Conservation (phyloP, 2,113 vertebrate genomes). For the Coracopsis vasa region DNA sequence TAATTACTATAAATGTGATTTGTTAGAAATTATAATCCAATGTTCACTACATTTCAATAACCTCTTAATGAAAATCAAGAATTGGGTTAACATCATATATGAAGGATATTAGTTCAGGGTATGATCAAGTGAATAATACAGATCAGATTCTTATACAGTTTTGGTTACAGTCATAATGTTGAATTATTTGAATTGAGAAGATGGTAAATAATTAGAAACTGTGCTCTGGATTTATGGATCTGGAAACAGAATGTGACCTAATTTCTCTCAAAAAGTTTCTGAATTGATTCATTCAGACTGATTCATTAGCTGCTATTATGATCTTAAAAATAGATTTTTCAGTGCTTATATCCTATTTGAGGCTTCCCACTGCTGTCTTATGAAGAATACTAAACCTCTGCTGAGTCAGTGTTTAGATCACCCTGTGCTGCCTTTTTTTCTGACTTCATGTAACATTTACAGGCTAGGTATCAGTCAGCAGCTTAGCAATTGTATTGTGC, state of each 20-base stretch:
- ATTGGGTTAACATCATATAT: neutral
- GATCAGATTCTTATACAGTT: neutral
- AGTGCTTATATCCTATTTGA: neutral
- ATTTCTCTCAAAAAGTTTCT: neutral
- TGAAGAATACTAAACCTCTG: neutral
- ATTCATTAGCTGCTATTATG: neutral
- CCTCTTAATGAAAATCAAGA: neutral
- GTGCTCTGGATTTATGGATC: neutral
- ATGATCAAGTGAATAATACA: neutral
- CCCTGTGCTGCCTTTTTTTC: neutral
- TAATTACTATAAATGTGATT: constrained; percentile 9
- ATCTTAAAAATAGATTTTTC: neutral
- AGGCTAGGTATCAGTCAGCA: too few relatives aligned
- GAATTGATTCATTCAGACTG: neutral
- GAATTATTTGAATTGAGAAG: neutral
- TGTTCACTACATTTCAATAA: neutral
- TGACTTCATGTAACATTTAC: neutral
- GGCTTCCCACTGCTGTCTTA: neutral
- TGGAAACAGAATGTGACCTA: neutral
- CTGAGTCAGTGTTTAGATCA: neutral
- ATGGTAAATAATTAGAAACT: neutral
- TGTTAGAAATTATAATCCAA: neutral
- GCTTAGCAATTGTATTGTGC: too few relatives aligned
- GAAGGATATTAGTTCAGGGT: neutral
- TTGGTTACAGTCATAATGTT: neutral